Percentiles rank a stretch among this genome's conserved stretches.
Conservation (phyloP, 2,888 invertebrate genomes). For the Arge pagana region DNA sequence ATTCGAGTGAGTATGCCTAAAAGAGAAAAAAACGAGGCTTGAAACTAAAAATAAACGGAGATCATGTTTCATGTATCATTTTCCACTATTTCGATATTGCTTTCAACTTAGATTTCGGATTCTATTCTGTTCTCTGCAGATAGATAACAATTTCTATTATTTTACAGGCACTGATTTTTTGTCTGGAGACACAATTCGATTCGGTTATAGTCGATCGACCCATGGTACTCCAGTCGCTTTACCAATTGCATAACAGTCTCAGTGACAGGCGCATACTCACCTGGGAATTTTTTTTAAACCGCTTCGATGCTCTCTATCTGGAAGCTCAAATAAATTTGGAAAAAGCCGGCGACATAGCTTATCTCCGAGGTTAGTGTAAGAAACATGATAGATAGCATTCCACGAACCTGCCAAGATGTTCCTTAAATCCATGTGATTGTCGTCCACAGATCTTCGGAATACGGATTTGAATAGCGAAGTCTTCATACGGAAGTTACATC, state of each 20-base stretch:
- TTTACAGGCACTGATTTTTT: conserved; percentile 81
- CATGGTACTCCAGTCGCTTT: conserved; percentile 93
- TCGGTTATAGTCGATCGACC: conserved; percentile 95
- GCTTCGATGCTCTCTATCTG: conserved; percentile 92
- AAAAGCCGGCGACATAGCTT: conserved; percentile 81
- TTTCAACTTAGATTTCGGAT: conserved; percentile 12
- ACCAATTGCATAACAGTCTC: conserved; percentile 91
- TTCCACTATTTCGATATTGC: conserved; percentile 11
- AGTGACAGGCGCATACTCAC: conserved; percentile 87
- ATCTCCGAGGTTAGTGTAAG: conserved; percentile 70
- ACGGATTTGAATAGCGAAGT: conserved; percentile 86
- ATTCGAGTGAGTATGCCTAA: conserved; percentile 67
- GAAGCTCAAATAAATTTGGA: conserved; percentile 94
- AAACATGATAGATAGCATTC: neutral
- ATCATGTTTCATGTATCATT: no score
- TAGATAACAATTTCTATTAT: conserved; percentile 27
- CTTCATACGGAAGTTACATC: conserved; percentile 82
- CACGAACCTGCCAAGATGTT: neutral
- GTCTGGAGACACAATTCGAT: conserved; percentile 98
- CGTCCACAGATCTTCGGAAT: conserved; percentile 84
- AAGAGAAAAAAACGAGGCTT: conserved; percentile 4
- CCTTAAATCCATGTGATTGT: no score
- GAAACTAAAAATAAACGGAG: no score
- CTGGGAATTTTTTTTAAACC: conserved; percentile 97
- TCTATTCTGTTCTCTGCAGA: conserved; percentile 1